These are phyloP conservation scores for Agrilus mali DNA, from an alignment of 2,888 invertebrate species.

Conservation along the genomic window DNA sequence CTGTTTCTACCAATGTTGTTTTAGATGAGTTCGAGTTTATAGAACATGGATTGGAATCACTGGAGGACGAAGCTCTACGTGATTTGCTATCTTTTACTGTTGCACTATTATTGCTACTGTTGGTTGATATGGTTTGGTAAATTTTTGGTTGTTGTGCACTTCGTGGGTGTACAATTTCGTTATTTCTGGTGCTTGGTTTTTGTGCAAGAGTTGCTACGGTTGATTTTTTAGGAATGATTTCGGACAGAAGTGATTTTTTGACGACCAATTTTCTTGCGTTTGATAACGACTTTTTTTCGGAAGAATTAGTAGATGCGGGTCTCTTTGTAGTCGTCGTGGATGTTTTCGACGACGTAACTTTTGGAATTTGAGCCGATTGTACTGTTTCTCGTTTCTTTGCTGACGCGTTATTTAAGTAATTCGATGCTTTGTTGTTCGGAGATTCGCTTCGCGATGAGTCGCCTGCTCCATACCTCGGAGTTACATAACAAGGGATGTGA, in stretches of 20 bases:
- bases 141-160: too few species aligned
- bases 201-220: too few species aligned
- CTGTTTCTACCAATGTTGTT: too few species aligned
- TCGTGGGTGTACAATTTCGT: not conserved
- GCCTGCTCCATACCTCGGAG: constrained; percentile 6
- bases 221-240: too few species aligned
- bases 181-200: not conserved
- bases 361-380: constrained; percentile 13
- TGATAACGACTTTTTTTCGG: not conserved
- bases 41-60: not conserved
- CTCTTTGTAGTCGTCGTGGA: constrained; percentile 1
- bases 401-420: not conserved
- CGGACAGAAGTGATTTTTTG: too few species aligned
- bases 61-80: too few species aligned
- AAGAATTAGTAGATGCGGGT: too few species aligned
- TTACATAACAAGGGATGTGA: constrained; percentile 4
- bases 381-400: constrained; percentile 8
- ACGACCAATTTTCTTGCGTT: too few species aligned
- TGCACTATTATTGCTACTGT: too few species aligned
- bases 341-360: constrained; percentile 7
- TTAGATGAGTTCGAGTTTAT: not conserved
- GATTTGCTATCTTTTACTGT: too few species aligned
- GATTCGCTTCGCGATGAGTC: constrained; percentile 1
- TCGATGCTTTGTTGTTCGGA: constrained; percentile 2
- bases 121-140: too few species aligned